Evolutionary conservation across 2,113 vertebrate species (phyloP).

Genomic region (Chionomys nivalis): DNA sequence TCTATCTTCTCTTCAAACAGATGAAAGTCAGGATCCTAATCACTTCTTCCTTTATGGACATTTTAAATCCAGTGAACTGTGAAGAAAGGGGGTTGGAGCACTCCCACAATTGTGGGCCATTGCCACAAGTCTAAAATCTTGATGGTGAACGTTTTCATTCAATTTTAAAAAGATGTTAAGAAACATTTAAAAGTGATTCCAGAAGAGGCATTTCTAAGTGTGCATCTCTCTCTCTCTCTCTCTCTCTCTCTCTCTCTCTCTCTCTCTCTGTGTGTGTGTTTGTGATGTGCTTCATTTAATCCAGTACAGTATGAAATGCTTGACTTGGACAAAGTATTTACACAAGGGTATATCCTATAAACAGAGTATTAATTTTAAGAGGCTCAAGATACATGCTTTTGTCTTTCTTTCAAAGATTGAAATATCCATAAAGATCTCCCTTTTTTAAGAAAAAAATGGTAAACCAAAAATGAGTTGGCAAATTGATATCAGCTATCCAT

Average conservation of each 20-base stretch:
- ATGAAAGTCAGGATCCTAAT: conserved; percentile 40
- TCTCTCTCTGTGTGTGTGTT: background rate
- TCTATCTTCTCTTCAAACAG: conserved; percentile 45
- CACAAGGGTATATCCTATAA: background rate
- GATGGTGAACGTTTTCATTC: conserved; percentile 47
- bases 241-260: background rate
- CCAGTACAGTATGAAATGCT: conserved; percentile 32
- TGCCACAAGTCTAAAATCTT: conserved; percentile 51
- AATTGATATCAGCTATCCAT: background rate
- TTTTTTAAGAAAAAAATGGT: background rate
- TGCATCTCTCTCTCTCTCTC: background rate
- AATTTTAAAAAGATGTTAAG: conserved; percentile 62
- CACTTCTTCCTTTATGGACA: background rate
- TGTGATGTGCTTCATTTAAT: conserved; percentile 23
- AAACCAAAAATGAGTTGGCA: background rate
- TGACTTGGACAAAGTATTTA: background rate
- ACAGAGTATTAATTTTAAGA: conserved; percentile 5
- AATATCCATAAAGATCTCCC: background rate
- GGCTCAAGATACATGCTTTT: conserved; percentile 3
- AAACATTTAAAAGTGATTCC: conserved; percentile 37
- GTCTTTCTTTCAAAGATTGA: background rate
- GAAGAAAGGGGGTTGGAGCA: conserved; percentile 55
- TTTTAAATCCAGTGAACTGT: conserved; percentile 56
- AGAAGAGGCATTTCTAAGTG: background rate
- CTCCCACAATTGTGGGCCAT: conserved; percentile 45